Conservation (phyloP, 2,888 invertebrate genomes). For the Pharmacophagus antenor region DNA sequence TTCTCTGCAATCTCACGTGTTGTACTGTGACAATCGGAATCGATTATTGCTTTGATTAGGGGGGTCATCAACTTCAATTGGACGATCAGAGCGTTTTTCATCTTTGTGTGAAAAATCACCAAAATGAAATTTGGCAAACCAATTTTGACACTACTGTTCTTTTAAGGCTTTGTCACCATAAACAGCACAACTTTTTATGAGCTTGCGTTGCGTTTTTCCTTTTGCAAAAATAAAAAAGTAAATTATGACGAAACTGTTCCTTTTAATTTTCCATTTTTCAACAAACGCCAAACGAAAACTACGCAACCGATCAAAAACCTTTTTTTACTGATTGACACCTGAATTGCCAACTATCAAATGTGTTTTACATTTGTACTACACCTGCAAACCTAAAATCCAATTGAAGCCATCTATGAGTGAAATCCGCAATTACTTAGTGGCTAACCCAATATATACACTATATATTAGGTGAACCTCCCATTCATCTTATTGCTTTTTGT, state of each 20-base stretch:
- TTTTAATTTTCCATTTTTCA: neutral
- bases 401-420: no score
- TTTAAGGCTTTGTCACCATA: neutral
- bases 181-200: no score
- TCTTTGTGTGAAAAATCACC: neutral
- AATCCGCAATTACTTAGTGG: no score
- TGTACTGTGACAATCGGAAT: no score
- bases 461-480: neutral
- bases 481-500: neutral
- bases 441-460: no score
- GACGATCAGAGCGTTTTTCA: neutral
- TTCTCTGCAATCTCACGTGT: no score
- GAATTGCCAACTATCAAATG: neutral
- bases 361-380: no score
- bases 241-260: neutral
- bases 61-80: no score
- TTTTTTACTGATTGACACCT: neutral
- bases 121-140: neutral
- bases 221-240: neutral
- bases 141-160: neutral
- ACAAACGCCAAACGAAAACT: neutral
- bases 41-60: no score
- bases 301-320: neutral
- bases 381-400: no score
- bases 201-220: neutral